phyloP scores from a whole-genome alignment of 2,113 vertebrate genomes.

The Coturnix japonica region DNA sequence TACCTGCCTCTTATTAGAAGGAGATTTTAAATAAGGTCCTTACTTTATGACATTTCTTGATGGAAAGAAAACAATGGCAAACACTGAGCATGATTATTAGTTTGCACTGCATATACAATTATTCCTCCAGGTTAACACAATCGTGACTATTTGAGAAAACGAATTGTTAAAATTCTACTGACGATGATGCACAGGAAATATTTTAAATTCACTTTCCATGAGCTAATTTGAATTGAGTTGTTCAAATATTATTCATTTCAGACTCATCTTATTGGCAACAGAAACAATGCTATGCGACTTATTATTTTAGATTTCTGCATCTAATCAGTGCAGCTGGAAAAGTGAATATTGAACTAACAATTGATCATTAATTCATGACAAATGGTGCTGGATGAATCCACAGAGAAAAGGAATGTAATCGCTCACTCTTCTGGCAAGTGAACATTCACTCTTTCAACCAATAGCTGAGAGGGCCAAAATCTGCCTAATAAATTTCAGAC shows the following conservation, averaged over 20 bases:
- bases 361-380: constrained; percentile 70
- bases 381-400: constrained; percentile 55
- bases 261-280: constrained; percentile 60
- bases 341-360: constrained; percentile 66
- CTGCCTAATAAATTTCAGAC: constrained; percentile 37
- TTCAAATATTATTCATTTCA: constrained; percentile 60
- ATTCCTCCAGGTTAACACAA: background rate
- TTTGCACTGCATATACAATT: background rate
- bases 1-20: background rate
- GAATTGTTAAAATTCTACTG: background rate
- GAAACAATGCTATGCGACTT: constrained; percentile 50
- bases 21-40: background rate
- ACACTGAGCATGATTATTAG: background rate
- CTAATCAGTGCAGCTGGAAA: constrained; percentile 66
- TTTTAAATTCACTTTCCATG: constrained; percentile 34
- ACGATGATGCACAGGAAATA: constrained; percentile 14
- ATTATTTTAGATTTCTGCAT: constrained; percentile 50
- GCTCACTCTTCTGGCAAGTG: constrained; percentile 54
- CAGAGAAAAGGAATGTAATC: constrained; percentile 45
- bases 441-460: constrained; percentile 8
- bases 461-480: constrained; percentile 37
- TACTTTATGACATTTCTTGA: background rate
- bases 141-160: background rate
- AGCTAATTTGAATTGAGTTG: constrained; percentile 42
- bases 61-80: background rate